Conservation (phyloP, 2,888 invertebrate species). For the Acanthococcus lagerstroemiae region DNA sequence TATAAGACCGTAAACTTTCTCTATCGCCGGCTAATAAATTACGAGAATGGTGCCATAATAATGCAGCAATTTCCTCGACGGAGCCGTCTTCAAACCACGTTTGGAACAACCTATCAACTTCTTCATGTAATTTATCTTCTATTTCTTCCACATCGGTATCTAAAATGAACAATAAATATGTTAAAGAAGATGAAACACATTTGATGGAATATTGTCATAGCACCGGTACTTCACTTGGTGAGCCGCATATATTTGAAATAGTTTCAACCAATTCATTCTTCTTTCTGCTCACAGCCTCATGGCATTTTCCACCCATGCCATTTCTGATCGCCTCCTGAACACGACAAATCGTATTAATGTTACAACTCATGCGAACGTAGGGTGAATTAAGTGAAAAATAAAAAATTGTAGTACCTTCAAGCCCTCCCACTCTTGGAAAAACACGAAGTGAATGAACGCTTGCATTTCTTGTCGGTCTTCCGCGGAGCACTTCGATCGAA, state of each 20-base stretch:
- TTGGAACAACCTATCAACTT: neutral
- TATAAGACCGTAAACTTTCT: neutral
- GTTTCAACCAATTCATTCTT: neutral
- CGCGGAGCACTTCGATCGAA: too few relatives aligned
- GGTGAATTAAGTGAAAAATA: too few relatives aligned
- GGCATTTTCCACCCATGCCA: neutral
- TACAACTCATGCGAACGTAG: too few relatives aligned
- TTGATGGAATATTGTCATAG: neutral
- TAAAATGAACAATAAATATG: neutral
- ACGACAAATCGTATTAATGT: too few relatives aligned
- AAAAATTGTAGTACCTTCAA: too few relatives aligned
- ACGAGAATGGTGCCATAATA: neutral
- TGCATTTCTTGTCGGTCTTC: too few relatives aligned
- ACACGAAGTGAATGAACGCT: too few relatives aligned
- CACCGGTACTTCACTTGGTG: neutral
- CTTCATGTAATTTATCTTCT: neutral
- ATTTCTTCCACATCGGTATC: neutral
- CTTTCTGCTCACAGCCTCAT: neutral
- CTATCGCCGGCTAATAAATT: neutral
- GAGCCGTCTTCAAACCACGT: neutral
- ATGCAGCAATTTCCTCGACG: neutral
- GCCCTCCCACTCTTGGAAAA: too few relatives aligned
- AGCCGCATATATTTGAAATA: neutral
- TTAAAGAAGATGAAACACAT: neutral
- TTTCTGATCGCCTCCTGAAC: neutral